phyloP scores from a whole-genome alignment of 92 coral and sea anemone genomes.

The Hydrozoanthus gracilis region DNA sequence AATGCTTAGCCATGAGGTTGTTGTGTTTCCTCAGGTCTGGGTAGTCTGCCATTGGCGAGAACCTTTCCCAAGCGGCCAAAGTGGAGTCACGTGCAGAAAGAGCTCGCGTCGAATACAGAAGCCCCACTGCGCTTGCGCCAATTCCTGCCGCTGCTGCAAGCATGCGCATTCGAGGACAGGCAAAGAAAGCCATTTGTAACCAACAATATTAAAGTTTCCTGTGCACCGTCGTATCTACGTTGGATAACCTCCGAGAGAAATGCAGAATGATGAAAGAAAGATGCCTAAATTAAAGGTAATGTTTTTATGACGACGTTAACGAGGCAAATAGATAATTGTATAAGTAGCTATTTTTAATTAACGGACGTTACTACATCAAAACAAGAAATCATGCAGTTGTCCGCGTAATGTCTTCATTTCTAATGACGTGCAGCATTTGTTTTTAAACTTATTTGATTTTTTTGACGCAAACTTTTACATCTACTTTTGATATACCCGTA shows the following conservation, averaged over 20 bases:
- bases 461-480: no score
- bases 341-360: no score
- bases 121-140: constrained; percentile 49
- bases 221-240: neutral
- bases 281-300: neutral
- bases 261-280: neutral
- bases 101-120: constrained; percentile 28
- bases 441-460: no score
- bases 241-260: neutral
- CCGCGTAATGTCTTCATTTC: no score
- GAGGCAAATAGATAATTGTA: neutral
- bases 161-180: constrained; percentile 46
- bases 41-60: constrained; percentile 77
- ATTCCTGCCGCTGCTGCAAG: constrained; percentile 48
- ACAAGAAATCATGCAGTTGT: no score
- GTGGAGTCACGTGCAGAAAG: constrained; percentile 42
- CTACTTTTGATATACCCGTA: no score
- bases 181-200: constrained; percentile 55
- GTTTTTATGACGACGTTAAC: constrained; percentile 2
- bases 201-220: neutral
- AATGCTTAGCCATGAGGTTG: constrained; percentile 94
- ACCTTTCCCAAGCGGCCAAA: constrained; percentile 33
- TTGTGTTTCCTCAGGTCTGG: constrained; percentile 93
- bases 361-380: no score
- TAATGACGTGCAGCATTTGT: no score